Base-by-base conservation (phyloP, 2,888 invertebrate genomes). In the Athripsodes cinereus region DNA sequence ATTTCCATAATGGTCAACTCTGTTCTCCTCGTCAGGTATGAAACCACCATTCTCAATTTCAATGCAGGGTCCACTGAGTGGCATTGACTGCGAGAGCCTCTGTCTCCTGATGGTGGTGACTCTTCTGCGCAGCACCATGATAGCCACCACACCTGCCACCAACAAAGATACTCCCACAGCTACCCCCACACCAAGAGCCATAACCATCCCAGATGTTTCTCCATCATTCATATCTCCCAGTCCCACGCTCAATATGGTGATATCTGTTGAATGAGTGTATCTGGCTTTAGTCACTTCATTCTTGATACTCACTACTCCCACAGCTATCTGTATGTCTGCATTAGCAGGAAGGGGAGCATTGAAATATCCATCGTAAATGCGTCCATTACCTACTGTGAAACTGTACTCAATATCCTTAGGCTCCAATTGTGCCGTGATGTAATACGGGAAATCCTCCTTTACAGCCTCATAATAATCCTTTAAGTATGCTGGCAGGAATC, bases 41-140 rank as follows among this genome's bases (percentile, higher is more conserved):
- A 88, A 91, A 0, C 87, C 90, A 66, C 87, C 82, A 69, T 90
- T 91, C 70, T 90, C 91, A 69, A 88, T 83, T 74, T 90, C 90
- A 61, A 88, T 81, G 67, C 89, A 84, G 0, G 90, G 88, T 58
- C 90, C 89, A 68, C 90, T 90, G 20, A 91, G 70, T 0, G 90
- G 88, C 74, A 79, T 74, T 0, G 78, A 75, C 60, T 79, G 79
- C 1, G 78, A 78, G 2, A 76, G 73, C 60, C 77, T 67, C 59
- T 78, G 76, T 65, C 79, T 70, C 18, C 80, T 72, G 2, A 76
- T 75, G 58, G 78, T 72, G 50, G 66, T 66, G 46, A 70, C 69
- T 35, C 68, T 68, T 46, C 67, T 68, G 53, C 76, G 79, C 21
- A 89, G 70, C 51, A 84, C 75, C 52, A 86, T 81, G 61, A 87